phyloP scores from a whole-genome alignment of 2,888 invertebrate genomes.

The Tachina grossa region DNA sequence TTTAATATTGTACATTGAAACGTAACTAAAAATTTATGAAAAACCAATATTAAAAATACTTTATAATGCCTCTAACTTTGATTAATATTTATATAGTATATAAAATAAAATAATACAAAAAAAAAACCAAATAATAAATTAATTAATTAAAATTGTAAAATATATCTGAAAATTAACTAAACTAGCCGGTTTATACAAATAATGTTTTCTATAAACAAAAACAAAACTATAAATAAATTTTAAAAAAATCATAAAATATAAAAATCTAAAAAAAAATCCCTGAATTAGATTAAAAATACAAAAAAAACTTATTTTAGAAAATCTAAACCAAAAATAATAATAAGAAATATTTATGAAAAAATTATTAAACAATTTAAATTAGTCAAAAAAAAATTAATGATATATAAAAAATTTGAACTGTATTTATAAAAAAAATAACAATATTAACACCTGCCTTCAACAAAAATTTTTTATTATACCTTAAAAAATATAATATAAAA shows the following conservation, averaged over 20 bases:
- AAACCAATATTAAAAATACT: constrained; percentile 61
- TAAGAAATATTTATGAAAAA: constrained; percentile 66
- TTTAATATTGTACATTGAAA: constrained; percentile 64
- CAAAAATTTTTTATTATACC: constrained; percentile 77
- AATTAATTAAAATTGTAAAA: constrained; percentile 68
- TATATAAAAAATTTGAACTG: constrained; percentile 73
- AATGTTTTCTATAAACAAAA: constrained; percentile 73
- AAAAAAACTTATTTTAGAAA: constrained; percentile 70
- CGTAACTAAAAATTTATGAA: constrained; percentile 24
- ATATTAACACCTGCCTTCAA: constrained; percentile 81
- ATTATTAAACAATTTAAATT: constrained; percentile 57
- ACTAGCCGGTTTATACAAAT: constrained; percentile 75
- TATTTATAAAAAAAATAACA: constrained; percentile 79
- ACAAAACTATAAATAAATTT: constrained; percentile 61
- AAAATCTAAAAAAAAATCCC: constrained; percentile 72
- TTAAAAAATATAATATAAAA: constrained; percentile 69
- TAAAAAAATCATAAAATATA: constrained; percentile 57
- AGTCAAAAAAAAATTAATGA: constrained; percentile 56
- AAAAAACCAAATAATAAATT: constrained; percentile 64
- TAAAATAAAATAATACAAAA: constrained; percentile 47
- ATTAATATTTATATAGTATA: constrained; percentile 68
- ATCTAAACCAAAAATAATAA: constrained; percentile 70
- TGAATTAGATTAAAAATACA: constrained; percentile 74
- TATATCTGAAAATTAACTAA: constrained; percentile 72
- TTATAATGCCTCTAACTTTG: constrained; percentile 71